phyloP scores from a whole-genome alignment of 2,113 vertebrate genomes.

The Sus scrofa region T2T-Sscrofa CM000822.6:77037501-77038000 shows the following conservation, averaged over 20 bases:
- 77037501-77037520: neutral
- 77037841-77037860: conserved; percentile 91
- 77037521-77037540: conserved; percentile 24
- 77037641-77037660: neutral
- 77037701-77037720: neutral
- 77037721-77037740: neutral
- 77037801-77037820: conserved; percentile 95
- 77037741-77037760: conserved; percentile 39
- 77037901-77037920: conserved; percentile 89
- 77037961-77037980: conserved; percentile 96
- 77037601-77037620: neutral
- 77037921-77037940: conserved; percentile 84
- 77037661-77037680: neutral
- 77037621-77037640: conserved; percentile 51
- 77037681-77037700: conserved; percentile 34
- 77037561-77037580: conserved; percentile 30
- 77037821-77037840: conserved; percentile 89
- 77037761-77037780: conserved; percentile 87
- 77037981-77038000: conserved; percentile 86
- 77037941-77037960: conserved; percentile 89
- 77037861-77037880: conserved; percentile 92
- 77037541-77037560: conserved; percentile 35
- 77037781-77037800: conserved; percentile 95
- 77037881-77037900: conserved; percentile 96
- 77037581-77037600: neutral